Percentiles rank a stretch among this genome's conserved stretches.
Conservation (phyloP, 2,888 invertebrate species). For the Dorcus parallelipipedus region DNA sequence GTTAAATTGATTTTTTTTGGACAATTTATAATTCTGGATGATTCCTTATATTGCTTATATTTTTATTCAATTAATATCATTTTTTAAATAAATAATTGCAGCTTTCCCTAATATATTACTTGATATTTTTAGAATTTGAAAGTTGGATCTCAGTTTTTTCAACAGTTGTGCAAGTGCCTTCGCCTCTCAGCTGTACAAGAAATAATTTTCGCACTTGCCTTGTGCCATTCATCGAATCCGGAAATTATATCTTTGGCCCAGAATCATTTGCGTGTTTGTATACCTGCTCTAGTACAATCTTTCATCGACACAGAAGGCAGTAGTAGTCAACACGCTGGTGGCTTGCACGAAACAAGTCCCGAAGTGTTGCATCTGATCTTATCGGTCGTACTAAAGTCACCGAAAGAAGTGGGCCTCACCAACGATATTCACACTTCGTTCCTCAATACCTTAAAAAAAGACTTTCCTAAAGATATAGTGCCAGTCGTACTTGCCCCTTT, state of each 20-base stretch:
- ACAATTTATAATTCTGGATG: too few species aligned
- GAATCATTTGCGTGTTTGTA: slow-evolving; percentile 75
- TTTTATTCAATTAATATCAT: slow-evolving; percentile 1
- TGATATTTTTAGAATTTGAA: slow-evolving; percentile 62
- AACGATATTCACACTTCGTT: slow-evolving; percentile 76
- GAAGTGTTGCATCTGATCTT: slow-evolving; percentile 84
- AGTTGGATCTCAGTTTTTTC: slow-evolving; percentile 75
- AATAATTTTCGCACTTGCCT: slow-evolving; percentile 82
- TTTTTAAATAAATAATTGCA: too few species aligned
- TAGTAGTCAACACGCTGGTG: slow-evolving; percentile 68
- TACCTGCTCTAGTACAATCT: slow-evolving; percentile 81
- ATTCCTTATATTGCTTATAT: neutral
- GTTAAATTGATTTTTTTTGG: too few species aligned
- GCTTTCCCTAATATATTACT: too few species aligned
- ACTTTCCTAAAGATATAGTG: slow-evolving; percentile 84
- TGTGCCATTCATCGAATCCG: slow-evolving; percentile 74
- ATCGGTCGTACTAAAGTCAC: slow-evolving; percentile 58
- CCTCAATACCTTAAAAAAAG: slow-evolving; percentile 74
- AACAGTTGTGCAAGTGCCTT: slow-evolving; percentile 80
- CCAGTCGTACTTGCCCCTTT: slow-evolving; percentile 88
- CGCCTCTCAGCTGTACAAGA: slow-evolving; percentile 87
- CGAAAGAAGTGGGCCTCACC: slow-evolving; percentile 61
- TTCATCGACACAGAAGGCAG: slow-evolving; percentile 81
- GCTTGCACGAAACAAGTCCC: slow-evolving; percentile 85
- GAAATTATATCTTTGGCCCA: slow-evolving; percentile 73